These are phyloP conservation scores for Phymorhynchus buccinoides DNA, from an alignment of 1,140 invertebrate species.

Conservation along the genomic window DNA sequence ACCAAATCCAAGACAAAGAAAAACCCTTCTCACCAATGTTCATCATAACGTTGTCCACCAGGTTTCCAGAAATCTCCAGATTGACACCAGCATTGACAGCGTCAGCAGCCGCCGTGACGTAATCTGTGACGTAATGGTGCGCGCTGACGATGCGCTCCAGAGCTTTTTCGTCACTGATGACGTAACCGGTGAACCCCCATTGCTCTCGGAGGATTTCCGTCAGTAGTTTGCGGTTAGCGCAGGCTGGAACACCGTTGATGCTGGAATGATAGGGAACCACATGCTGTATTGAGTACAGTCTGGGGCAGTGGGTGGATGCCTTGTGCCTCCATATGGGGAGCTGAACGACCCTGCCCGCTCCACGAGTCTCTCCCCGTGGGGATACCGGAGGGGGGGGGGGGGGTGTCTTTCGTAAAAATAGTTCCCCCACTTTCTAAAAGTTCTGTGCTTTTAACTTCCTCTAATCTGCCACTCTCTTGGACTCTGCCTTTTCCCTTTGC, in stretches of 20 bases:
- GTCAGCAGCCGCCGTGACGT: slow-evolving; percentile 54
- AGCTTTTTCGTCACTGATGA: slow-evolving; percentile 69
- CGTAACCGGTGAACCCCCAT: slow-evolving; percentile 69
- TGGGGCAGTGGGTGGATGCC: no score
- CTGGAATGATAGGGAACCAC: slow-evolving; percentile 56
- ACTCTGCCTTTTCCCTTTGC: no score
- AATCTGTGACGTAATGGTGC: slow-evolving; percentile 57
- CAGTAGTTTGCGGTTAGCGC: slow-evolving; percentile 66
- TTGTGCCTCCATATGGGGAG: no score
- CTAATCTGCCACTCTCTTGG: no score
- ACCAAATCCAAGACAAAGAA: no score
- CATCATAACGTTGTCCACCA: not conserved
- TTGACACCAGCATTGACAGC: slow-evolving; percentile 42
- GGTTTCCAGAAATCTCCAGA: slow-evolving; percentile 36
- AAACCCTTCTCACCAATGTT: not conserved
- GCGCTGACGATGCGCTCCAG: slow-evolving; percentile 55
- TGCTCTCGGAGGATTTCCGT: slow-evolving; percentile 63
- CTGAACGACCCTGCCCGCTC: no score
- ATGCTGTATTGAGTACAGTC: no score
- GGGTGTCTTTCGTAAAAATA: no score
- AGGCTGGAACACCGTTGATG: slow-evolving; percentile 69
- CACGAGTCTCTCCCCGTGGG: no score
- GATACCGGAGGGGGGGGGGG: no score
- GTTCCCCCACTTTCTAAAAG: no score
- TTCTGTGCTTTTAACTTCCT: no score